Base-by-base conservation (phyloP, 2,797 vertebrate species). In the Pteronotus mesoamericanus region DNA sequence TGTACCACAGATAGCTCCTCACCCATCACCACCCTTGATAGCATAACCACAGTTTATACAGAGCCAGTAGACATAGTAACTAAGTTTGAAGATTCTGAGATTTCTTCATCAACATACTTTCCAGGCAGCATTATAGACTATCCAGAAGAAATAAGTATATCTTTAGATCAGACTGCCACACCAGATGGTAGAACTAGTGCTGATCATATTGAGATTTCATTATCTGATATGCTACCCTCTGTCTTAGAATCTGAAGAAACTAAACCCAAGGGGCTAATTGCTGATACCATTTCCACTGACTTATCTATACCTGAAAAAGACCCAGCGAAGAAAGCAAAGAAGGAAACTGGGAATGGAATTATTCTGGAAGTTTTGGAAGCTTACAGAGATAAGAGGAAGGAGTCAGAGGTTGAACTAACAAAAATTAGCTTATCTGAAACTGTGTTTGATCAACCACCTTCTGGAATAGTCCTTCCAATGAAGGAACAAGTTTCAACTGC, bases 191-290 rank as follows among this genome's bases (percentile, higher is more conserved):
- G 85, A 94, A 72, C 91, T 61, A 98, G 96, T 95, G 97, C 98
- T 75, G 98, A 98, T 57, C 98, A 99, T 98, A 86, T 98, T 89
- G 96, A 98, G 39, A 98, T 99, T 94, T 98, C 98, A 96, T 98
- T 99, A 55, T 98, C 99, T 93, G 99, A 98, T 98, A 96, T 90
- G 77, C 46, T 89, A 48, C 98, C 97, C 94, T 97, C 98, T 89
- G 37, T 53, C 74, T 69, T 77, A 59, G 91, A 98, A 97, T 96
- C 95, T 75, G 79, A 96, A 93, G 95, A 79, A 96, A 37, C 83
- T 89, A 95, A 98, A 94, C 91, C 84, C 5, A 94, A 93, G 88
- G 89, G 78, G 15, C 71, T 96, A 88, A 34, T 84, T 93, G 6
- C 87, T 97, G 97, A 97, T 55, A 46, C 44, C 46, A 9, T 94